Evolutionary conservation across 2,113 vertebrate species (phyloP), one percentile per base, ranked within the genome.

Genomic region (Charina bottae): DNA sequence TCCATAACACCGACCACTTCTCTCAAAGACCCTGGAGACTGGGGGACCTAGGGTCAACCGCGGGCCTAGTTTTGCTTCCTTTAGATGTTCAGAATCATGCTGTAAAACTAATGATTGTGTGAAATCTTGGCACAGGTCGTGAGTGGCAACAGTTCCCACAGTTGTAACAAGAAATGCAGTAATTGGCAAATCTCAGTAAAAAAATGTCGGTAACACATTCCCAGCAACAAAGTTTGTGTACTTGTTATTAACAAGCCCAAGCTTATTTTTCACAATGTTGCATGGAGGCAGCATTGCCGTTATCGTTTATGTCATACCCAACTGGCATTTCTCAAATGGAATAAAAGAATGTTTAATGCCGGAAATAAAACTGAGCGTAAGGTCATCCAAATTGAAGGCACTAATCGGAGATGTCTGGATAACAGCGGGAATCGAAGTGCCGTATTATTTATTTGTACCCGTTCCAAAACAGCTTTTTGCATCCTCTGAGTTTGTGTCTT

Each of bases 21-120:
- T 95, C 78, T 60, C 37, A 85, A n/a, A 90, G 88, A 92, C 19
- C 37, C 90, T 91, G 89, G 33, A 10, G 21, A 92, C 87, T 89
- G 23, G 90, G 24, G 89, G 83, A 42, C 91, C 93, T 86, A 94
- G 93, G 92, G 93, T 90, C 26, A 64, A 89, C 90, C 88, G 54
- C 4, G 84, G 0, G 37, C 85, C 17, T 93, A 88, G 89, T 89
- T 95, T 89, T 92, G 87, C 94, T 91, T 95, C 91, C n/a, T 12
- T 58, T 23, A 26, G 46, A 60, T 85, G 87, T 88, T 87, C 33
- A 53, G 23, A 42, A 88, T 58, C 46, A 5, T 5, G 26, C n/a
- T 88, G 12, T 46, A 19, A 58, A 87, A 11, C 24, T n/a, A 83
- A 60, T 26, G 2, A 28, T n/a, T 46, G 26, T 89, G 46, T 7